A percentile compares a stretch with the other conserved stretches of the same genome.
These are phyloP conservation scores for Erpetoichthys calabaricus DNA, from an alignment of 2,797 vertebrate genomes.

Conservation along the genomic window DNA sequence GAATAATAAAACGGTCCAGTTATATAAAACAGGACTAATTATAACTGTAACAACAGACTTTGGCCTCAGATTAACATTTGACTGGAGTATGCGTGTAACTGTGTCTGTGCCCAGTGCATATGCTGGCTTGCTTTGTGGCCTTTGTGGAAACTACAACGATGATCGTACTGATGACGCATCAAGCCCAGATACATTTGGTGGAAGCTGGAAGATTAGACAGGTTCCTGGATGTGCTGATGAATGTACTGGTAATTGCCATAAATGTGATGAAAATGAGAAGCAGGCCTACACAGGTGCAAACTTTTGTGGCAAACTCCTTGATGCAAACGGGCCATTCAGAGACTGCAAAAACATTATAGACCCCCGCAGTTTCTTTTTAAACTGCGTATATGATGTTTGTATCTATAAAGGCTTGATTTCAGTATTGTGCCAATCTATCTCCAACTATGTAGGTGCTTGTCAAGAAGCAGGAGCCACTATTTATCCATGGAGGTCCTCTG, in stretches of 20 bases:
- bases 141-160: constrained; percentile 42
- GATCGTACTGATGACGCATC: constrained; percentile 29
- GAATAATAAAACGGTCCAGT: constrained; percentile 20
- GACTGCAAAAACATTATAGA: constrained; percentile 32
- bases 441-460: constrained; percentile 31
- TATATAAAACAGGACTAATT: constrained; percentile 26
- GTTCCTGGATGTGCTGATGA: constrained; percentile 8
- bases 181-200: constrained; percentile 23
- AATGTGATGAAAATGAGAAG: constrained; percentile 26
- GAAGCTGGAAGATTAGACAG: constrained; percentile 34
- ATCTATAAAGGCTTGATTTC: constrained; percentile 25
- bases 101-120: constrained; percentile 36
- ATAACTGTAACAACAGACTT: constrained; percentile 25
- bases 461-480: constrained; percentile 22
- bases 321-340: constrained; percentile 38
- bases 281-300: constrained; percentile 21
- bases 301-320: constrained; percentile 26
- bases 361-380: constrained; percentile 28
- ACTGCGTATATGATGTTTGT: constrained; percentile 38
- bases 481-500: constrained; percentile 29
- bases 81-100: constrained; percentile 26
- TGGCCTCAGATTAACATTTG: constrained; percentile 28
- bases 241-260: constrained; percentile 22
- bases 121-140: constrained; percentile 32
- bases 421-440: constrained; percentile 27